Evolutionary conservation across 2,113 vertebrate species (phyloP), one percentile per base, ranked within the genome.

Genomic region (Pygoscelis adeliae): DNA sequence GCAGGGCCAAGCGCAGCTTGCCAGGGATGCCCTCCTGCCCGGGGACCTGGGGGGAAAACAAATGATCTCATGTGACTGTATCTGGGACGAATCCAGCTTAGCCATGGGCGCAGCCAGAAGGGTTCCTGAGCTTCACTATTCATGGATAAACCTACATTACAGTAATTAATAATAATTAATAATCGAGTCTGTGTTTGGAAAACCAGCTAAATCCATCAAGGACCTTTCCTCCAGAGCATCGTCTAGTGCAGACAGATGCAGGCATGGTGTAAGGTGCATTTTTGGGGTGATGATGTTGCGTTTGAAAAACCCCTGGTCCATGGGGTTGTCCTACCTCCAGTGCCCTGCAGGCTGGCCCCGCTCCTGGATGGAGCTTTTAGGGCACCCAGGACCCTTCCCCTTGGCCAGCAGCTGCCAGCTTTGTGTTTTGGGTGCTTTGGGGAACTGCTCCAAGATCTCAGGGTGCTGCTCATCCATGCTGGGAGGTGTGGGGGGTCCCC

Each of bases 81-180:
- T 89, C 89, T 97, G 95, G 96, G 97, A 95, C 95, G 95, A 93
- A 47, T 91, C 79, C 94, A 58, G 96, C 95, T 97, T 97, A 97
- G 89, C 80, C 1, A 26, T 74, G 90, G 86, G 83, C 8, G 9
- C 90, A 86, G 90, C 71, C 92, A 83, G 95, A 72, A 92, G 74
- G 89, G 91, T 27, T 95, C 74, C 92, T 86, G 82, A 62, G 82
- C 6, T 3, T 15, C 65, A 76, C 72, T 81, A 5, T 44, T 74
- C 69, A 15, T 49, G 83, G 86, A 83, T 94, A 89, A 97, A 87
- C 67, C 89, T 18, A 56, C 95, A 86, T 86, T 42, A 88, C 52
- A 79, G 85, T 69, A 87, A 95, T 95, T 95, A 95, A 52, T 78
- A 55, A 10, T 81, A 53, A 93, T 93, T 91, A 88, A 94, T 87